Percentiles rank a stretch among this genome's conserved stretches.
phyloP scores from a whole-genome alignment of 2,797 vertebrate species.

The Myotis daubentonii region DNA sequence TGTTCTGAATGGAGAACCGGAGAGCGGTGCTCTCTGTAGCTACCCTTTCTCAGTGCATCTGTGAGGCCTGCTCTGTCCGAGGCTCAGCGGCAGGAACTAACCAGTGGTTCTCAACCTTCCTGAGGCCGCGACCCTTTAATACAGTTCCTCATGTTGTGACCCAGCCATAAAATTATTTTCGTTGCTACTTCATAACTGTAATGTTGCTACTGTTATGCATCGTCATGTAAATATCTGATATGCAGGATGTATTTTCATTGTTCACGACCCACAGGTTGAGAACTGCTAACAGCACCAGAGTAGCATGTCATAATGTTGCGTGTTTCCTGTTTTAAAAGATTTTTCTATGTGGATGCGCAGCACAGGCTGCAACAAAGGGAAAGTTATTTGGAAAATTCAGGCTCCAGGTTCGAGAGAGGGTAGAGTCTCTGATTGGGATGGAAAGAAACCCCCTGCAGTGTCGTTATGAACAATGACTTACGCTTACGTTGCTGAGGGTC shows the following conservation, averaged over 20 bases:
- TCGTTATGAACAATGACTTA: background rate
- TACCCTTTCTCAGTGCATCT: background rate
- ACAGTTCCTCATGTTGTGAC: no score
- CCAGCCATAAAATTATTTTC: no score
- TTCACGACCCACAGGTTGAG: no score
- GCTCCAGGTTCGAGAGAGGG: background rate
- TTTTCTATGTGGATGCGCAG: background rate
- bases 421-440: background rate
- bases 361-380: background rate
- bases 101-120: no score
- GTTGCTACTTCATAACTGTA: no score
- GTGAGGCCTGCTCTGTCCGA: background rate
- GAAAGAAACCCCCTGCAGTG: background rate
- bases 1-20: background rate
- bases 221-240: no score
- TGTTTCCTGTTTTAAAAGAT: background rate
- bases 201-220: no score
- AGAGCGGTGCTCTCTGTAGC: background rate
- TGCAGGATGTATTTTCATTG: no score
- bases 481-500: background rate
- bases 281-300: no score
- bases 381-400: background rate
- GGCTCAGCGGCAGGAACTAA: background rate
- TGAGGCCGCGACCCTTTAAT: no score
- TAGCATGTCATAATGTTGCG: accelerated